phyloP scores from a whole-genome alignment of 2,113 vertebrate genomes.

The Pluvianellus socialis region DNA sequence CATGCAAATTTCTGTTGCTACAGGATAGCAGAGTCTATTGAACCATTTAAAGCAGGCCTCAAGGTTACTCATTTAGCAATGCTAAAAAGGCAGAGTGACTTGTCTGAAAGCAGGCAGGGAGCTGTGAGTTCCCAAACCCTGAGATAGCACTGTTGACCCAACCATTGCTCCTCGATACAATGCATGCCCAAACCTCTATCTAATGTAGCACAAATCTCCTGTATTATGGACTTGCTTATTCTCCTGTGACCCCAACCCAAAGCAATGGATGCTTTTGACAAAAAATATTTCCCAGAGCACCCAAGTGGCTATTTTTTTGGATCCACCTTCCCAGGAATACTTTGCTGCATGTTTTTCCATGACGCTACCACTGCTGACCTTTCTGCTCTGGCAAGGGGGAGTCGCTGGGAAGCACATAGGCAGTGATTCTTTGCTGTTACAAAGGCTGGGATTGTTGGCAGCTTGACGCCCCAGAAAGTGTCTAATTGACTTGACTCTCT shows the following conservation, averaged over 20 bases:
- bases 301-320: not conserved
- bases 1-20: conserved; percentile 95
- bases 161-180: fast-evolving
- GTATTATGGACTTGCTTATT: not conserved
- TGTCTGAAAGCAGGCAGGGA: not conserved
- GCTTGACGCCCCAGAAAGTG: conserved; percentile 57
- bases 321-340: conserved; percentile 33
- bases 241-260: not conserved
- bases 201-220: not conserved
- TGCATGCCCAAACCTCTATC: not conserved
- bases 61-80: conserved; percentile 74
- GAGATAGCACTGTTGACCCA: not conserved
- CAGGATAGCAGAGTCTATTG: conserved; percentile 90
- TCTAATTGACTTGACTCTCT: conserved; percentile 71
- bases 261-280: not conserved
- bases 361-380: conserved; percentile 72
- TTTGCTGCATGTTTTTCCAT: conserved; percentile 66
- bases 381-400: conserved; percentile 63
- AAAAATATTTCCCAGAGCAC: not conserved
- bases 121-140: not conserved
- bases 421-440: conserved; percentile 72
- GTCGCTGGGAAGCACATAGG: conserved; percentile 59
- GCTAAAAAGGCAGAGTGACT: not conserved
- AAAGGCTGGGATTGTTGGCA: conserved; percentile 79
- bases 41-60: conserved; percentile 95